These are phyloP conservation scores for Passer domesticus DNA, from an alignment of 2,113 vertebrate genomes.

Conservation along the genomic window DNA sequence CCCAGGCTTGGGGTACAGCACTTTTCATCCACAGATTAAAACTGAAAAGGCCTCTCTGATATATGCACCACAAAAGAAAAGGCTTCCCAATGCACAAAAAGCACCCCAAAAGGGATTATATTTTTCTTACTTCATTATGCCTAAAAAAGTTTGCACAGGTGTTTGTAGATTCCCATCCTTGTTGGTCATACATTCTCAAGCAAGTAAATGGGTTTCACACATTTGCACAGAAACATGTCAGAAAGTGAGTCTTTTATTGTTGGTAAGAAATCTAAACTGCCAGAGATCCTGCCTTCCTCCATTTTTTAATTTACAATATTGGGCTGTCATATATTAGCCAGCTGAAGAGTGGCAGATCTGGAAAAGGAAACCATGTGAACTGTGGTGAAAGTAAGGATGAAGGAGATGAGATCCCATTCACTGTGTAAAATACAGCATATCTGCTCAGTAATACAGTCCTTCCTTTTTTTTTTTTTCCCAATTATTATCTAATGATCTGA, in stretches of 20 bases:
- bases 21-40: neutral
- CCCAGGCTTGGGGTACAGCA: neutral
- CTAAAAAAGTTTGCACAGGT: neutral
- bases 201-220: neutral
- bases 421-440: neutral
- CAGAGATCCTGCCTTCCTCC: neutral
- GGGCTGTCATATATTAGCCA: neutral
- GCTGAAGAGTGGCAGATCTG: neutral
- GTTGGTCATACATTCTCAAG: neutral
- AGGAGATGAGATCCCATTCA: neutral
- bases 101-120: neutral
- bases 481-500: neutral
- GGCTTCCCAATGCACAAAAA: neutral
- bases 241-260: fast-evolving
- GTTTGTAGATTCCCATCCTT: neutral
- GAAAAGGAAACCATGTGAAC: neutral
- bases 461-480: neutral
- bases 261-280: neutral
- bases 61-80: neutral
- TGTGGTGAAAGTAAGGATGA: neutral
- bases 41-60: neutral
- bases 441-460: neutral
- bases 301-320: neutral
- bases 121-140: neutral
- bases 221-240: neutral